phyloP scores from a whole-genome alignment of 2,797 vertebrate genomes.

The Antennarius maculatus region DNA sequence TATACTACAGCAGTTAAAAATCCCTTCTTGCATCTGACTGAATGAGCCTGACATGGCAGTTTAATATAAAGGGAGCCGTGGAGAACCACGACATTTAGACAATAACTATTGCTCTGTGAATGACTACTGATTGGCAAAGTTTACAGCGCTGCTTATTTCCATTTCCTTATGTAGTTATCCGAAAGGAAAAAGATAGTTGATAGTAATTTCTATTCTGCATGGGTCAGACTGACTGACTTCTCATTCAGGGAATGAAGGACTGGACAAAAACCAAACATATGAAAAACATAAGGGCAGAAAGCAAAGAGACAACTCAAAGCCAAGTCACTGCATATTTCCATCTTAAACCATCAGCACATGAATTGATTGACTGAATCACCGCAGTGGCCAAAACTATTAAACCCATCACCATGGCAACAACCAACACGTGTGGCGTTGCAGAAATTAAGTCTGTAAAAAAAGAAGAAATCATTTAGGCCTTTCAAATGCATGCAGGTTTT shows the following conservation, averaged over 20 bases:
- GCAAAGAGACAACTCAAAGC: slow-evolving; percentile 9
- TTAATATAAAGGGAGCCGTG: not conserved
- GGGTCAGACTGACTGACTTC: slow-evolving; percentile 12
- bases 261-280: slow-evolving; percentile 33
- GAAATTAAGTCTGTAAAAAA: slow-evolving; percentile 29
- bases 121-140: not conserved
- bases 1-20: not conserved
- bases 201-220: slow-evolving; percentile 7
- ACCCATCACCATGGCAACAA: slow-evolving; percentile 34
- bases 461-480: slow-evolving; percentile 3
- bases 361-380: slow-evolving; percentile 12
- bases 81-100: not conserved
- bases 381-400: slow-evolving; percentile 11
- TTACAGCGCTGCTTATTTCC: not conserved
- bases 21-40: not conserved
- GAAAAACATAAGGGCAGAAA: not conserved
- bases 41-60: not conserved
- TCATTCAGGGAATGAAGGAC: slow-evolving; percentile 11
- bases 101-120: not conserved
- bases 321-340: slow-evolving; percentile 9
- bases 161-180: not conserved
- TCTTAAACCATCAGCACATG: slow-evolving; percentile 5
- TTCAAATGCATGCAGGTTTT: slow-evolving; percentile 44
- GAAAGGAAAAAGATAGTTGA: slow-evolving; percentile 16
- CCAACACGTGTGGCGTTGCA: slow-evolving; percentile 15